Evolutionary conservation across 2,797 vertebrate species (phyloP), one percentile per base, ranked within the genome.

Genomic region (Threskiornis aethiopicus): DNA sequence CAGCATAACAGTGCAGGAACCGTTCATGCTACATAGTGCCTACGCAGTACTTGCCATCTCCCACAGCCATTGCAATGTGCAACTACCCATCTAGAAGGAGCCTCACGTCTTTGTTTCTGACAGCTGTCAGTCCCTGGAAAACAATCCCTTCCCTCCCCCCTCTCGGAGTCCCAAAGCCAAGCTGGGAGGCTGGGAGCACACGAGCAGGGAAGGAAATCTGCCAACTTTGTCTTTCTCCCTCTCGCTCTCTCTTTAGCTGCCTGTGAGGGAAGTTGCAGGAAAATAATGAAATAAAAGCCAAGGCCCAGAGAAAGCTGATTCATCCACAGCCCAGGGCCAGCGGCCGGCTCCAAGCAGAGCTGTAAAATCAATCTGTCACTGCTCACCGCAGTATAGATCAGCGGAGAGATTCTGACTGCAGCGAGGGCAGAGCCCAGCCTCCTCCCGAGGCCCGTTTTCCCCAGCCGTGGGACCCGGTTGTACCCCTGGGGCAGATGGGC

Each of bases 321-420:
- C 97, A 98, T 98, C 89, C 93, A 82, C 94, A 96, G 97, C 94
- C 94, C 95, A 97, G 97, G 97, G 96, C 94, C 96, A 97, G 96
- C 84, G 89, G 93, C 90, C 58, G 96, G 95, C 97, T 97, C 95
- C 96, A 96, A 97, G 91, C 90, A 89, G 93, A 96, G 96, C 97
- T 96, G 96, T 98, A 97, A 98, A 97, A 98, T 97, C 97, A 97
- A 97, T 97, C 97, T 97, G 96, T 97, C 97, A 97, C 97, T 96
- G 96, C 87, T 97, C 97, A 97, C 97, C 81, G 96, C 97, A 98
- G 97, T 97, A 91, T 89, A 97, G 96, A 98, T 96, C 96, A 96
- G 95, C 0, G 12, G 82, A 94, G 94, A 97, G 96, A 97, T 97
- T 91, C 91, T 76, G 87, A 87, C 97, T 97, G 96, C 97, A 95